A percentile compares a stretch with the other conserved stretches of the same genome.
These are phyloP conservation scores for Pygmarrhopalites habei DNA, from an alignment of 1,140 invertebrate genomes.

Conservation along the genomic window DNA sequence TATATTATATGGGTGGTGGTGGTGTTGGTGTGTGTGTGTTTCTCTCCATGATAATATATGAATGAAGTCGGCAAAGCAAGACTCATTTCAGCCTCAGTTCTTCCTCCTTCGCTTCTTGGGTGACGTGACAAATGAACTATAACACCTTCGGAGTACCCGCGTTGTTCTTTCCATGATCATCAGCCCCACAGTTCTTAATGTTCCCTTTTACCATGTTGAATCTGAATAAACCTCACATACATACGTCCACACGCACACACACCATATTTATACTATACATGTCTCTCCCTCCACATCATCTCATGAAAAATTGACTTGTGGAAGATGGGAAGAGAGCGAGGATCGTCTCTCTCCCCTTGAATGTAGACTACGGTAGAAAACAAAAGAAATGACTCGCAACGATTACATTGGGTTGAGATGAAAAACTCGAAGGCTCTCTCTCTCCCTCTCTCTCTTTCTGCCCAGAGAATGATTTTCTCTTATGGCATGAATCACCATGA, in stretches of 20 bases:
- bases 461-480: too few species aligned
- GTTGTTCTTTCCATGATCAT: slow-evolving; percentile 9
- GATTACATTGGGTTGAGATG: slow-evolving; percentile 11
- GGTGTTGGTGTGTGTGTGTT: too few species aligned
- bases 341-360: neutral
- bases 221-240: neutral
- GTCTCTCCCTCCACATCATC: neutral
- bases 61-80: slow-evolving; percentile 1
- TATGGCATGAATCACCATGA: too few species aligned
- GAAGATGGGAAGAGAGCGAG: neutral
- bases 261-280: too few species aligned
- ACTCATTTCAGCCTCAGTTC: slow-evolving; percentile 4
- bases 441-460: too few species aligned
- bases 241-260: neutral
- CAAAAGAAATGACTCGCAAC: slow-evolving; percentile 6
- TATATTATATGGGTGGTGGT: too few species aligned
- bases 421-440: too few species aligned
- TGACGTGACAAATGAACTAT: slow-evolving; percentile 30
- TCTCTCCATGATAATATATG: too few species aligned
- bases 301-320: slow-evolving; percentile 20
- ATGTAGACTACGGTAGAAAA: slow-evolving; percentile 1
- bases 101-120: neutral
- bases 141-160: slow-evolving; percentile 14
- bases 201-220: too few species aligned
- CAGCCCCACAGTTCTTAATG: neutral